Conservation (phyloP, 2,113 vertebrate genomes). For the Mesoclemmys tuberculata region DNA sequence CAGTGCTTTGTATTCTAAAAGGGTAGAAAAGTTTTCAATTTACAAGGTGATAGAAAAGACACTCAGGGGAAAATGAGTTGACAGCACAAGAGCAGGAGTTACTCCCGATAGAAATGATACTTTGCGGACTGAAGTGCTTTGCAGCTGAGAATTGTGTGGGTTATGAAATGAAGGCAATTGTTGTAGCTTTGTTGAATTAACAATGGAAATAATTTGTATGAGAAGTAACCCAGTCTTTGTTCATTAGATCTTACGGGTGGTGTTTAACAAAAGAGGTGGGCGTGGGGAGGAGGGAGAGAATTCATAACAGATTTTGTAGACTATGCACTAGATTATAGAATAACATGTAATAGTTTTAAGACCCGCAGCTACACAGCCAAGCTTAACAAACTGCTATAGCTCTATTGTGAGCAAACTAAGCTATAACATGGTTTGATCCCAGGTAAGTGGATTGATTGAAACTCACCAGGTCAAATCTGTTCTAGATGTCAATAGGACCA, state of each 20-base stretch:
- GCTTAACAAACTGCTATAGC: neutral
- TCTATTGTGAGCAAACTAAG: neutral
- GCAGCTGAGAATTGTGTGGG: fast-evolving
- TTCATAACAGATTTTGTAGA: neutral
- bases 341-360: neutral
- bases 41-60: neutral
- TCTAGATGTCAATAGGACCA: neutral
- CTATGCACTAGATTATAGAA: neutral
- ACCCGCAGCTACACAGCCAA: neutral
- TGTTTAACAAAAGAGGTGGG: neutral
- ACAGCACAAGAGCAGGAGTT: neutral
- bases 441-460: neutral
- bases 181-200: neutral
- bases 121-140: neutral
- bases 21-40: neutral
- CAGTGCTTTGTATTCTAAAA: neutral
- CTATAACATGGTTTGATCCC: neutral
- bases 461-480: neutral
- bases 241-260: neutral
- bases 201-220: neutral
- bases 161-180: neutral
- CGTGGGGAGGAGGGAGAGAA: neutral
- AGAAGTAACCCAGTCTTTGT: neutral
- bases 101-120: neutral
- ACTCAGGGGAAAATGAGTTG: neutral